A percentile compares a stretch with the other conserved stretches of the same genome.
Conservation (phyloP, 53 echinoderm and acorn worm species). For the Temnopleurus reevesii region DNA sequence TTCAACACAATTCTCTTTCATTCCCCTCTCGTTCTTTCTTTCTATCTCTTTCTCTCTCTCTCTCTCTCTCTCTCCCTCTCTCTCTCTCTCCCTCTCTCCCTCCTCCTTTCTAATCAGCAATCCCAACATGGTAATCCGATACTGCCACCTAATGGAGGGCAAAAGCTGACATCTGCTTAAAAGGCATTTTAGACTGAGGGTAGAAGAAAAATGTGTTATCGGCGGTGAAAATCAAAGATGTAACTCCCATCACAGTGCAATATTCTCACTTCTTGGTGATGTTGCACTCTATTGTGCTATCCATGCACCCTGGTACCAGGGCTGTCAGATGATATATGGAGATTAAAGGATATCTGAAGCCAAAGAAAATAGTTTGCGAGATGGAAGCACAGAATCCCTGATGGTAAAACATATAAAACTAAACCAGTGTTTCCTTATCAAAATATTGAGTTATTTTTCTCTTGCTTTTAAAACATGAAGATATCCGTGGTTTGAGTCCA, state of each 20-base stretch:
- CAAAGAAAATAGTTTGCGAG: not conserved
- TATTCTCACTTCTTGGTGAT: slow-evolving; percentile 5
- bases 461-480: no score
- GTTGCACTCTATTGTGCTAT: not conserved
- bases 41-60: no score
- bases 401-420: not conserved
- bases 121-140: slow-evolving; percentile 7
- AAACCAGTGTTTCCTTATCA: not conserved
- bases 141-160: slow-evolving; percentile 21
- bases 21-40: no score
- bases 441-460: not conserved
- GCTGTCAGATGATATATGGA: not conserved
- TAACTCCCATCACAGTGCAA: not conserved
- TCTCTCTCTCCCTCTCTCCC: not conserved
- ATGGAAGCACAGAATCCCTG: not conserved
- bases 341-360: not conserved
- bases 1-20: no score
- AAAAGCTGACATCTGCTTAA: slow-evolving; percentile 27
- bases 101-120: not conserved
- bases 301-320: not conserved
- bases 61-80: not conserved
- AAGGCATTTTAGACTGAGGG: slow-evolving; percentile 29
- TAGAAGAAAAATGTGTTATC: slow-evolving; percentile 21
- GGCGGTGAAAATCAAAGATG: slow-evolving; percentile 25
- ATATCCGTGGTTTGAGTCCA: no score